These are phyloP conservation scores for Anaspis maculata DNA, from an alignment of 2,888 invertebrate species.

Conservation along the genomic window DNA sequence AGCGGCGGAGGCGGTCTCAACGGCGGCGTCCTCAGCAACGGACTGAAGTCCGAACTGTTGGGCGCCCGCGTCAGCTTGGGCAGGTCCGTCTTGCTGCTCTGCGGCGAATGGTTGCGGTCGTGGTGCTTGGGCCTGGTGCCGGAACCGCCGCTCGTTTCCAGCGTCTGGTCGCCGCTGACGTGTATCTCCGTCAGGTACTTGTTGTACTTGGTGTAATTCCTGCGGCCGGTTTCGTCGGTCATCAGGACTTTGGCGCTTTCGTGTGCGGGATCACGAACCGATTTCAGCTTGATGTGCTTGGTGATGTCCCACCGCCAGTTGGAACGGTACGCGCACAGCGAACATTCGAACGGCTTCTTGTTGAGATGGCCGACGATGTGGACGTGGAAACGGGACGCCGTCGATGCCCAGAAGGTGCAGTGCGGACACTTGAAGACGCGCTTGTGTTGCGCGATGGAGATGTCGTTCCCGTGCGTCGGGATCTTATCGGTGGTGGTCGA, in stretches of 20 bases:
- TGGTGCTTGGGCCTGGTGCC: conserved; percentile 35
- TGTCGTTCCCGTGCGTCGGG: conserved; percentile 49
- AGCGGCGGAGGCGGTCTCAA: conserved; percentile 46
- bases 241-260: conserved; percentile 74
- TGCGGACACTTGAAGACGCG: conserved; percentile 88
- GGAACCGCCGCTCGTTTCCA: conserved; percentile 39
- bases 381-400: conserved; percentile 87
- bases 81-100: conserved; percentile 25
- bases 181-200: conserved; percentile 66
- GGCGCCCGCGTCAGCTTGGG: conserved; percentile 27
- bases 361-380: conserved; percentile 90
- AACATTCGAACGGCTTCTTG: conserved; percentile 92
- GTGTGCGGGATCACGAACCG: conserved; percentile 75
- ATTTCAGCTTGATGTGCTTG: conserved; percentile 88
- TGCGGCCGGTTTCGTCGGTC: conserved; percentile 84
- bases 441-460: conserved; percentile 57
- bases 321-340: conserved; percentile 84
- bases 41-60: conserved; percentile 26
- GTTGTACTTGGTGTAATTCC: conserved; percentile 90
- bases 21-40: conserved; percentile 26
- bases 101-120: conserved; percentile 26
- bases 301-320: conserved; percentile 98
- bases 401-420: conserved; percentile 87
- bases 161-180: conserved; percentile 32
- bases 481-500: conserved; percentile 46